Conservation (phyloP, 2,113 vertebrate genomes). For the Gobio gobio region DNA sequence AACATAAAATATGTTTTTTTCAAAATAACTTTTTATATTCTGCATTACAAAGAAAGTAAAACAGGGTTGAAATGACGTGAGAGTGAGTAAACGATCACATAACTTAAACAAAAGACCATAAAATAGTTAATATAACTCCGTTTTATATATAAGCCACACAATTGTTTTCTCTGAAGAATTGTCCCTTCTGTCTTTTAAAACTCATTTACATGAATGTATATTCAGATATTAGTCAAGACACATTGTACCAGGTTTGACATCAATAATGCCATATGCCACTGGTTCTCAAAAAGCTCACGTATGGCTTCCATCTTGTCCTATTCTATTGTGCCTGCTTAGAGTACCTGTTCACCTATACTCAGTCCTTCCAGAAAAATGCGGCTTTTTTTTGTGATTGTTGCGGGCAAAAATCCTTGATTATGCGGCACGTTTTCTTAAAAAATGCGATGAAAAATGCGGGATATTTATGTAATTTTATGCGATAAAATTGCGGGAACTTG, state of each 20-base stretch:
- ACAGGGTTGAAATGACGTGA: neutral
- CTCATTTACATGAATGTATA: neutral
- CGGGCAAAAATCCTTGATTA: no score
- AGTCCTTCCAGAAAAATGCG: no score
- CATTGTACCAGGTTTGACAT: neutral
- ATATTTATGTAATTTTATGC: no score
- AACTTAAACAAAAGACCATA: neutral
- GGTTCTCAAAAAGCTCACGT: neutral
- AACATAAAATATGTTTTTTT: no score
- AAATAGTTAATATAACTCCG: neutral
- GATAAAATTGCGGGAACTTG: no score
- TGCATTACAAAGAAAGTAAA: neutral
- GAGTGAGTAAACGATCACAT: neutral
- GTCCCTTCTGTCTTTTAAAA: neutral
- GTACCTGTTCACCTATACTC: slow-evolving; percentile 60
- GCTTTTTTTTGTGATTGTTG: no score
- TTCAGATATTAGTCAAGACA: neutral
- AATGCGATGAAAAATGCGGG: no score
- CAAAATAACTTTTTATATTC: neutral
- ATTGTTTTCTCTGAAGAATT: neutral
- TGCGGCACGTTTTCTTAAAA: no score
- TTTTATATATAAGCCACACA: neutral
- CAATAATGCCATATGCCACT: neutral
- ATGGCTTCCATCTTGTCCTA: slow-evolving; percentile 42
- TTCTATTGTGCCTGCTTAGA: slow-evolving; percentile 57